Base-by-base conservation (phyloP, 2,797 vertebrate genomes). In the Harpagifer antarcticus region DNA sequence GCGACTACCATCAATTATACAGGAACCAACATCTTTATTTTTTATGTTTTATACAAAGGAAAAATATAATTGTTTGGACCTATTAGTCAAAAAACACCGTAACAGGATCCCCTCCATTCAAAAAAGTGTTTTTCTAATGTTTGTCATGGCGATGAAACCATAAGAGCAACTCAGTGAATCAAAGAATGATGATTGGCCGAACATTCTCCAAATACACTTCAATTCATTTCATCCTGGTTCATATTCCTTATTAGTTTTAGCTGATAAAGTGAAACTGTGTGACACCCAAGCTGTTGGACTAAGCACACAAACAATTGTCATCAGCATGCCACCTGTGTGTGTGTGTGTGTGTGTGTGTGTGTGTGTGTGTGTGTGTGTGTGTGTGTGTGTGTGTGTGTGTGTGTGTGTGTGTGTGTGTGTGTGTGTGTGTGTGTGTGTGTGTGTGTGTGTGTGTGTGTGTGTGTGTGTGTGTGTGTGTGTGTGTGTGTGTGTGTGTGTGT, bases 1-100 rank as follows among this genome's bases (percentile, higher is more conserved):
- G 73, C 62, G 9, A 53, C 68, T 57, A 15, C 9, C 23, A 71
- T 82, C 4, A 85, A 68, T 78, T 79, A 73, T 70, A 60, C 45
- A 81, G 55, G n/a, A 67, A 72, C 33, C 42, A 27, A 58, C 43
- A 69, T 16, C 31, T 82, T 77, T 64, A 53, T 70, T 56, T 67
- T 65, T 43, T 45, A 76, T 76, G 48, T 53, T 84, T 72, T 45
- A 27, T 62, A 74, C 23, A 59, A 64, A 73, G 11, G 16, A 33
- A 49, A 68, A 64, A 9, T 37, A 37, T 1, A 37, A 2, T 2
- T 1, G 33, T 37, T 37, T 9, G 8, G 33, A 27, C 27, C 27
- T 27, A 27, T 27, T 27, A 37, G 33, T 37, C 9, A 37, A 37
- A 37, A 37, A 37, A 6, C 33, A 6, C 33, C 7, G 6, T 37